Evolutionary conservation across 1,140 invertebrate species (phyloP), one percentile per base, ranked within the genome.

Genomic region (Gryllus bimaculatus): DNA sequence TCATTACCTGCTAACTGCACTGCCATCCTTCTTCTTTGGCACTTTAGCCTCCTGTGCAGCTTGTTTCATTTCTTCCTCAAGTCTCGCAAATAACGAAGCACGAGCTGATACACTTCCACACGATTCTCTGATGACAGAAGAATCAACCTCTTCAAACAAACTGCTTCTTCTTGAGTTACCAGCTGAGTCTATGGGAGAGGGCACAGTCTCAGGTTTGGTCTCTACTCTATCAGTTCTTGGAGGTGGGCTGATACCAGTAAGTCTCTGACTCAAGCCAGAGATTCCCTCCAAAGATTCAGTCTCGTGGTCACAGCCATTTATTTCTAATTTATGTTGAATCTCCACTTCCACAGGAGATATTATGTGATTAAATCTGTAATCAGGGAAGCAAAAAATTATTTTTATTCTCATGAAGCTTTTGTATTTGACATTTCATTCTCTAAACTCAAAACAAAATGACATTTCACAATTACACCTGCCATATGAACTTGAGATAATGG

Each of bases 81-180:
- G 84, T 82, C 90, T 88, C 82, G 89, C 88, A 85, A 90, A 91
- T 87, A 91, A 88, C 80, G 87, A 89, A 74, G 89, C 90, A 81
- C 88, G 84, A 21, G 89, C 89, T 7, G 89, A 88, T 10, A 91
- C 90, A 80, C 90, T 90, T 81, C 88, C 89, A 82, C 88, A 89
- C 77, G 88, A 89, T 49, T 86, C 54, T 13, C 18, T 10, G 10
- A 66, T 18, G 10, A 66, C 54, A 66, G 54, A 18, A 13, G 18
- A 66, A 66, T 66, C 54, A 66, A 13, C 18, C 2, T 66, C 54
- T 18, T 66, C 54, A 39, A 39, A 39, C 26, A 39, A 39, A 66
- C 10, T 66, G 54, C 7, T 66, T 66, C 54, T 66, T 66, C 54
- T 66, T 39, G 26, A 39, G 54, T 13, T 13, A 66, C 54, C 7